Conservation (phyloP, 2,797 vertebrate species). For the Anas acuta region DNA sequence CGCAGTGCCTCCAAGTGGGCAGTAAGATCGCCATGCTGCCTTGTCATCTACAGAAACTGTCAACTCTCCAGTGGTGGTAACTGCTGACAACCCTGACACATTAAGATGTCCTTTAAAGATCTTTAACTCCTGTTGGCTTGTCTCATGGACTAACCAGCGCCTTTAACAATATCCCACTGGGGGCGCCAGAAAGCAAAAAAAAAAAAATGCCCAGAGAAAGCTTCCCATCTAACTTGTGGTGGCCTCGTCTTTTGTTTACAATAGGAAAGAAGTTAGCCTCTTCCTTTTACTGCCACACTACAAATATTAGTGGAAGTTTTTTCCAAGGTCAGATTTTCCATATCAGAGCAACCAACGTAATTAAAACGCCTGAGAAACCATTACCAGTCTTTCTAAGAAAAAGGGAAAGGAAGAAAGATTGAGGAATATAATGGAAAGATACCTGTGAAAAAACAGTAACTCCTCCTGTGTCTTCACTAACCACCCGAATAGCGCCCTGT, state of each 20-base stretch:
- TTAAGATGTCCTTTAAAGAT: neutral
- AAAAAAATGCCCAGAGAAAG: neutral
- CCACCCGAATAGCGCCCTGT: constrained; percentile 65
- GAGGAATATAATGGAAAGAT: neutral
- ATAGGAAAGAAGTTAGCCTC: neutral
- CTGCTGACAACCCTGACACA: neutral
- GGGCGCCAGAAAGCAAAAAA: neutral
- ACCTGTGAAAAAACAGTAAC: constrained; percentile 75
- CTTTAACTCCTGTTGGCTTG: neutral
- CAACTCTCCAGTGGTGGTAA: neutral
- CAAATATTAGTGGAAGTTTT: neutral
- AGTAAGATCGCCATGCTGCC: neutral
- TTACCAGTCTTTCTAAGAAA: neutral
- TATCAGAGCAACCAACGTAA: neutral
- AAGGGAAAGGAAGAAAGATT: neutral
- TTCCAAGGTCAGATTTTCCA: neutral
- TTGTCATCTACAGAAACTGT: neutral
- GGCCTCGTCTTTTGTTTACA: neutral
- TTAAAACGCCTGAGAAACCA: neutral
- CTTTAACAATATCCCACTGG: neutral
- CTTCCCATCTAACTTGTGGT: neutral
- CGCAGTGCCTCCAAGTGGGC: neutral
- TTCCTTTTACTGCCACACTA: neutral
- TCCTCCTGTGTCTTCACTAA: constrained; percentile 73
- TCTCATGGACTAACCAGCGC: neutral